Evolutionary conservation across 2,113 vertebrate species (phyloP).

Genomic region (Tursiops truncatus): DNA sequence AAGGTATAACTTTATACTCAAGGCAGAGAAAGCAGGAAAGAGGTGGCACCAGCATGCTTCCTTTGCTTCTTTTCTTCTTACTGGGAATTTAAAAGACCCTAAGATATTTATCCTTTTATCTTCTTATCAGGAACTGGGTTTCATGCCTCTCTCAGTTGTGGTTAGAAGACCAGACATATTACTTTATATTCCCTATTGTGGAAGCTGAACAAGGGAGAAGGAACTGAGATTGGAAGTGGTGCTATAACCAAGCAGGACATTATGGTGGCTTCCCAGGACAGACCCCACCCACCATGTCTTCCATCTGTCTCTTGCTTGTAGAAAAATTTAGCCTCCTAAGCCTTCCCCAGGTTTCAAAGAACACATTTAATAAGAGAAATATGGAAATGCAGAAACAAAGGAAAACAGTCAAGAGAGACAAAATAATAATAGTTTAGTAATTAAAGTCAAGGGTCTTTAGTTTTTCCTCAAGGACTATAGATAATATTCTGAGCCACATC

Average conservation of each 20-base stretch:
- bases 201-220: background rate
- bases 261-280: background rate
- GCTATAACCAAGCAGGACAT: background rate
- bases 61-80: background rate
- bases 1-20: background rate
- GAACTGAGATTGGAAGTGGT: background rate
- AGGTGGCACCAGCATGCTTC: background rate
- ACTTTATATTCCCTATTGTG: background rate
- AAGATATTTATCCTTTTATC: background rate
- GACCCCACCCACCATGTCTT: background rate
- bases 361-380: background rate
- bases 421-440: background rate
- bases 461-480: background rate
- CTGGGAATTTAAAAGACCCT: background rate
- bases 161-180: accelerated
- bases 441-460: background rate
- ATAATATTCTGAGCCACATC: background rate
- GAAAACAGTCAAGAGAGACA: background rate
- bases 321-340: background rate
- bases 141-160: background rate
- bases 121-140: background rate
- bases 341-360: background rate
- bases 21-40: background rate
- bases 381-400: background rate
- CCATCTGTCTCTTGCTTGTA: background rate